Conservation (phyloP, 2,797 vertebrate genomes). For the Onychomys leucogaster region DNA sequence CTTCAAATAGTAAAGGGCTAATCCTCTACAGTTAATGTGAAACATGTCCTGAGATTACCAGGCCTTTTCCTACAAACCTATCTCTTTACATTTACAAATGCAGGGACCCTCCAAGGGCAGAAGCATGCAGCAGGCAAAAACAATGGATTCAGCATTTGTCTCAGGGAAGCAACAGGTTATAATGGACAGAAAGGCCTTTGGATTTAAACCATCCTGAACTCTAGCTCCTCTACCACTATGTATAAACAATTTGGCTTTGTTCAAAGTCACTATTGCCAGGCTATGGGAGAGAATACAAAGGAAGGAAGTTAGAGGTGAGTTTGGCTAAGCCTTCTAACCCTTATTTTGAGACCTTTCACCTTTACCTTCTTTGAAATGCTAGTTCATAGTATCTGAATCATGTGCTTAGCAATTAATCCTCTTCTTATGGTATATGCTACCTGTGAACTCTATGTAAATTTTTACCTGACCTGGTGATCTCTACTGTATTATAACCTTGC, state of each 20-base stretch:
- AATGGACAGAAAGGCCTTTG: neutral
- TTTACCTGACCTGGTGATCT: neutral
- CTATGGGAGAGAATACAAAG: neutral
- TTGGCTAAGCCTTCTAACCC: neutral
- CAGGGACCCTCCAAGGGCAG: neutral
- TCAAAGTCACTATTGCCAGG: neutral
- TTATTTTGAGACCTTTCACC: neutral
- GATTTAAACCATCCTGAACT: neutral
- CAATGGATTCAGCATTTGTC: neutral
- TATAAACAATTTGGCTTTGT: neutral
- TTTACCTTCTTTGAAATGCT: neutral
- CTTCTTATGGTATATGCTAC: neutral
- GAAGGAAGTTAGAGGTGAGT: neutral
- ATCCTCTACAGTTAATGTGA: neutral
- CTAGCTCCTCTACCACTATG: neutral
- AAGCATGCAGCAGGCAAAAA: neutral
- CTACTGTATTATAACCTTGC: neutral
- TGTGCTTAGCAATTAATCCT: neutral
- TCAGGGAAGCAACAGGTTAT: neutral
- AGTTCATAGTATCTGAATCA: neutral
- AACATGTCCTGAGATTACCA: neutral
- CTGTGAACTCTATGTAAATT: neutral
- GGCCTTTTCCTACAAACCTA: neutral
- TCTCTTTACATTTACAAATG: conserved; percentile 4
- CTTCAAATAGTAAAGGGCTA: neutral